Evolutionary conservation across 2,888 invertebrate species (phyloP), one percentile per base, ranked within the genome.

Genomic region (Melanotus villosus): DNA sequence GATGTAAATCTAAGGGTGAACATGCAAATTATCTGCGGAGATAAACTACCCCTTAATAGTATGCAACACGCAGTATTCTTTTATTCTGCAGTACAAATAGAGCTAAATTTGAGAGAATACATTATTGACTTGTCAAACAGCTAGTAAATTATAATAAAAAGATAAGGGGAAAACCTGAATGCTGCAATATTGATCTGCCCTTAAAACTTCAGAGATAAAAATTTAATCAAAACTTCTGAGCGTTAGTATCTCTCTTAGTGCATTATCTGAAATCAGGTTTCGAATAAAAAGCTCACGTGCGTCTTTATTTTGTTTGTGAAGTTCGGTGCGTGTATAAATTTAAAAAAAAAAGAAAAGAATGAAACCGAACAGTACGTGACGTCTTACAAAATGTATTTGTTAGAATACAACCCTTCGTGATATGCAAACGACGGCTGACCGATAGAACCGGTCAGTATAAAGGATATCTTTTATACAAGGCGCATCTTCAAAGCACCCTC

Each of bases 361-460:
- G 12, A 65, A 65, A 12, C 6, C 14, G 14, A 54, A 34, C 16
- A 45, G 21, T 34, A 34, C 45, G 62, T 63, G 45, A 66, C 36
- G 52, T 52, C 52, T 68, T 38, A 19, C 47, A 57, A 38, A 52
- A 38, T 41, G 41, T 43, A 43, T 34, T 34, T 30, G 7, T 60
- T 47, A 68, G 63, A 73, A 54, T 52, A 59, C 26, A 65, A 63
- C 73, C 74, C 72, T 63, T 71, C 38, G 16, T 18, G 7, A 50
- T 75, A 71, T 71, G 73, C 66, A 74, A 75, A 74, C 66, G 56
- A 60, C 73, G 72, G 76, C 73, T 76, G 76, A 65, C 74, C 69
- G 72, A 74, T 75, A 70, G 62, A 80, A 80, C 80, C 80, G 79
- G 80, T 80, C 78, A 76, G 72, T 73, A 73, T 75, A 77, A 74